Evolutionary conservation across 2,888 invertebrate species (phyloP).

Genomic region (Melinaea menophilus): DNA sequence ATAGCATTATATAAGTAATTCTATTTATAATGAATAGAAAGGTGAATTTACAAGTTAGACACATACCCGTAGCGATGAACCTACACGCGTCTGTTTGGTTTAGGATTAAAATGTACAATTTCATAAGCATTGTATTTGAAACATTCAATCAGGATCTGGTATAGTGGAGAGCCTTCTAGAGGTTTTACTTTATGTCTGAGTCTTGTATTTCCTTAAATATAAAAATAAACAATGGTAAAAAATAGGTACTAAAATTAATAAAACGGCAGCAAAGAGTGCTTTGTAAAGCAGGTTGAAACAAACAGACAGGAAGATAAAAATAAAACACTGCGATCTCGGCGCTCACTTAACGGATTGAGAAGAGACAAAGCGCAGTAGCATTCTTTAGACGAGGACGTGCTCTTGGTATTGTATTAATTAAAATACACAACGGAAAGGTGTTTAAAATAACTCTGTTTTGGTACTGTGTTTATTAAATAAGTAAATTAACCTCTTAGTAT

Average conservation of each 20-base stretch:
- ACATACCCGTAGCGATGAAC: neutral
- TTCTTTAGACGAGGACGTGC: conserved; percentile 18
- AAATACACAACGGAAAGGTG: conserved; percentile 12
- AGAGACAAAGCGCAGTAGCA: conserved; percentile 27
- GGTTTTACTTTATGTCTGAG: neutral
- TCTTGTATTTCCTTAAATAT: neutral
- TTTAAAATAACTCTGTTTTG: no score
- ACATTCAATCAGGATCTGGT: conserved; percentile 1
- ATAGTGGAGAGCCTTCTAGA: neutral
- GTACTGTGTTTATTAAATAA: no score
- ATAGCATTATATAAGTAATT: no score
- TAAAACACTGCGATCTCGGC: conserved; percentile 27
- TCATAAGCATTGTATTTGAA: conserved; percentile 6
- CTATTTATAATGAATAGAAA: no score
- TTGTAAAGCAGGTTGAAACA: conserved; percentile 27
- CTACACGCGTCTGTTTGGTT: neutral
- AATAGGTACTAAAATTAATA: conserved; percentile 11
- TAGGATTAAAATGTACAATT: neutral
- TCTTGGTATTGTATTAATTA: conserved; percentile 23
- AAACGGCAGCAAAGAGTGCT: conserved; percentile 17
- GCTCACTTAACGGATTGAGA: conserved; percentile 33
- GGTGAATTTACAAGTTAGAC: no score
- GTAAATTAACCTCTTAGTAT: no score
- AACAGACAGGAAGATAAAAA: conserved; percentile 31
- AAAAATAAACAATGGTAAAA: conserved; percentile 6